Conservation (phyloP, 2,888 invertebrate genomes). For the Craniophora ligustri region DNA sequence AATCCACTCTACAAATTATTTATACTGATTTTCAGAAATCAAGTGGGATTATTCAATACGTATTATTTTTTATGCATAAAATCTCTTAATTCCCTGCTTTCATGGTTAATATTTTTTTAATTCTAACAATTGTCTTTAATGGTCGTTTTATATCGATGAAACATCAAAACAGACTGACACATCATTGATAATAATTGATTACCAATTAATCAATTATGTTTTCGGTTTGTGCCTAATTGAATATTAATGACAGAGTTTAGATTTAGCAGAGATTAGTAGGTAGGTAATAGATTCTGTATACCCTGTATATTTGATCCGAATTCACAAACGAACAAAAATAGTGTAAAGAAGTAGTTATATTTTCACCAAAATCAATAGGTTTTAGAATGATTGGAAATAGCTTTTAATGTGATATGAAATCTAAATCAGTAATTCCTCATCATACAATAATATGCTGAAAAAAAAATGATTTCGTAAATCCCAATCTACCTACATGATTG, state of each 20-base stretch:
- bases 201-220: conserved; percentile 40
- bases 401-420: too few species aligned
- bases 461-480: conserved; percentile 8
- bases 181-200: conserved; percentile 37
- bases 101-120: too few species aligned
- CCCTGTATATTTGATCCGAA: background rate
- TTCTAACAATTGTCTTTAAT: background rate
- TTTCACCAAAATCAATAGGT: too few species aligned
- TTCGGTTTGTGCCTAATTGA: conserved; percentile 37
- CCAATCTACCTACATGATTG: conserved; percentile 23
- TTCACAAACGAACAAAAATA: background rate
- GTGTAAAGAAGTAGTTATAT: background rate
- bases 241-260: conserved; percentile 41
- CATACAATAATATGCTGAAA: background rate
- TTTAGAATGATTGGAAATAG: too few species aligned
- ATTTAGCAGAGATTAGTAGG: conserved; percentile 38
- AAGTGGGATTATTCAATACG: too few species aligned
- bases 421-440: too few species aligned
- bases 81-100: too few species aligned
- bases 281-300: conserved; percentile 7
- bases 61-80: too few species aligned
- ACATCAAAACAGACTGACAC: conserved; percentile 11
- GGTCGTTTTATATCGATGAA: conserved; percentile 5
- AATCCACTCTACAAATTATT: too few species aligned
- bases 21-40: too few species aligned